Conservation (phyloP, 2,888 invertebrate species). For the Caenorhabditis angaria region DNA sequence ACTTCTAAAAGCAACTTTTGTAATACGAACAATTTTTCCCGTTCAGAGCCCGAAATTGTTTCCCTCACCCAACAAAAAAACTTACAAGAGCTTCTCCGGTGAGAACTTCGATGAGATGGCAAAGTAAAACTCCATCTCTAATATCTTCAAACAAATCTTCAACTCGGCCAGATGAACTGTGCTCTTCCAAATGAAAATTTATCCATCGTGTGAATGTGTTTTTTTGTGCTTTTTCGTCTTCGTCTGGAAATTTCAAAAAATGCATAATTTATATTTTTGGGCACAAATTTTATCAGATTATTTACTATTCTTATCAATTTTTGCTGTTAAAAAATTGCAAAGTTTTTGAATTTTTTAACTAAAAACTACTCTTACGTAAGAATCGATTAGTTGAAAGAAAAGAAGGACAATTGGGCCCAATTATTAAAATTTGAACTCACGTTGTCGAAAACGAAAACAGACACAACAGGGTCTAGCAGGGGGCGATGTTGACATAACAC, state of each 20-base stretch:
- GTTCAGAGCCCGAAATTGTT: neutral
- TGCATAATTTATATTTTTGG: too few species aligned
- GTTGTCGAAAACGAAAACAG: conserved; percentile 49
- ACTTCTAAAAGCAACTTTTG: too few species aligned
- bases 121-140: conserved; percentile 69
- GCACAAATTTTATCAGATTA: too few species aligned
- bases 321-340: neutral
- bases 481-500: conserved; percentile 58
- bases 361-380: too few species aligned
- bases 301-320: neutral
- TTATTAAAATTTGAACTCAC: conserved; percentile 50
- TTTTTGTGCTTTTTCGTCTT: conserved; percentile 72
- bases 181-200: conserved; percentile 72
- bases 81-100: conserved; percentile 71
- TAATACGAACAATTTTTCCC: neutral
- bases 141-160: conserved; percentile 70
- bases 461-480: conserved; percentile 57
- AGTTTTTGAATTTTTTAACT: too few species aligned
- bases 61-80: conserved; percentile 9
- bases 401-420: too few species aligned
- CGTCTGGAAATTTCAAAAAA: conserved; percentile 63
- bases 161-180: conserved; percentile 68
- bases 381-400: too few species aligned
- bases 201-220: conserved; percentile 72
- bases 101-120: conserved; percentile 71